phyloP scores from a whole-genome alignment of 2,797 vertebrate species.

The Falco naumanni region DNA sequence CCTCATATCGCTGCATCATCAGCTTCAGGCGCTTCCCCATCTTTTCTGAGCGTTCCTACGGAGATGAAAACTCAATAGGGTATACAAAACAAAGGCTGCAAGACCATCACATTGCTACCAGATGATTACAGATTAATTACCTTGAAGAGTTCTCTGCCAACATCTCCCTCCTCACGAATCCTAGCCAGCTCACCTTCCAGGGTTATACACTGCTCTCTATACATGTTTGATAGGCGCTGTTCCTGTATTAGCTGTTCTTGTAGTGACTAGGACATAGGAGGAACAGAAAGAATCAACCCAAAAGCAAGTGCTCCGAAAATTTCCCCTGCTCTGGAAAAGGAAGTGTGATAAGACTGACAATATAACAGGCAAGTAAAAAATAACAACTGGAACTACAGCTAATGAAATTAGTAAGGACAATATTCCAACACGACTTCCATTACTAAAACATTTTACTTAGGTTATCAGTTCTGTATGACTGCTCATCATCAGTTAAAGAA shows the following conservation, averaged over 20 bases:
- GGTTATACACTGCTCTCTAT: slow-evolving; percentile 90
- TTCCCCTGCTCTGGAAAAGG: not conserved
- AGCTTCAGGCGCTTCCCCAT: slow-evolving; percentile 90
- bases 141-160: slow-evolving; percentile 90
- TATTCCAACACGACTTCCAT: not conserved
- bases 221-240: slow-evolving; percentile 89
- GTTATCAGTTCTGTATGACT: not conserved
- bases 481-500: not conserved
- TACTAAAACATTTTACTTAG: not conserved
- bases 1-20: slow-evolving; percentile 91
- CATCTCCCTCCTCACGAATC: slow-evolving; percentile 89
- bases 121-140: slow-evolving; percentile 67
- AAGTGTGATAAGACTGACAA: not conserved
- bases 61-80: not conserved
- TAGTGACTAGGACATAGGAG: slow-evolving; percentile 75
- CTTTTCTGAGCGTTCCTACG: slow-evolving; percentile 90
- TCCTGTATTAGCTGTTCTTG: slow-evolving; percentile 90
- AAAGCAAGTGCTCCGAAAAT: not conserved
- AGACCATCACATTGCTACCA: not conserved
- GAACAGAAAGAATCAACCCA: not conserved
- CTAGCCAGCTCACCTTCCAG: slow-evolving; percentile 90
- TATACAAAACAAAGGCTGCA: not conserved
- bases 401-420: not conserved
- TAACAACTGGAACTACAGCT: not conserved
- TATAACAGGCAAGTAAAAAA: not conserved